Evolutionary conservation across 2,113 vertebrate genomes (phyloP).

Genomic region (Odontesthes bonariensis): DNA sequence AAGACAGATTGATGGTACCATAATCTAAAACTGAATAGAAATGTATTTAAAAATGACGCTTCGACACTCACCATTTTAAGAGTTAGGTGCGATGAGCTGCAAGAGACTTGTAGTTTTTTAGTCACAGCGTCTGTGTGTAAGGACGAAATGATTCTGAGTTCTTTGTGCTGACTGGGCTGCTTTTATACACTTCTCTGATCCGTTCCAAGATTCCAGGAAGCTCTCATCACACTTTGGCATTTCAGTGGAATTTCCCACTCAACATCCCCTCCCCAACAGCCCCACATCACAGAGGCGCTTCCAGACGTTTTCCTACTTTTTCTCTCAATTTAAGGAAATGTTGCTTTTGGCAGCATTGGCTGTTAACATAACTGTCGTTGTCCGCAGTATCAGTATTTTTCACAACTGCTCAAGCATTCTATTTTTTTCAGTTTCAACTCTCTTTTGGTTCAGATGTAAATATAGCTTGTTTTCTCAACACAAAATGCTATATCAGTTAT

Average conservation of each 20-base stretch:
- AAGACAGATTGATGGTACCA: not conserved
- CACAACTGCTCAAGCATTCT: no score
- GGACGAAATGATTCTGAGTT: slow-evolving; percentile 21
- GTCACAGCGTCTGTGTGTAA: slow-evolving; percentile 1
- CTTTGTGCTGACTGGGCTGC: not conserved
- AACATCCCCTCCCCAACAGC: not conserved
- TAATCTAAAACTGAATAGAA: not conserved
- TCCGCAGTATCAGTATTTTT: no score
- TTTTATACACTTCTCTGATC: slow-evolving; percentile 36
- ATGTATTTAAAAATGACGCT: not conserved
- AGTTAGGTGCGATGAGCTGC: not conserved
- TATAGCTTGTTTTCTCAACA: no score
- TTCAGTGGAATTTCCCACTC: slow-evolving; percentile 68
- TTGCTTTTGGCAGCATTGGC: no score
- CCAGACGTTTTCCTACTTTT: not conserved
- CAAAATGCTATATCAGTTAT: no score
- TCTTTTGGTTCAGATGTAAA: no score
- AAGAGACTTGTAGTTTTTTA: not conserved
- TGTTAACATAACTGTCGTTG: no score
- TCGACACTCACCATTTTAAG: slow-evolving; percentile 71
- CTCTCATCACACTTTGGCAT: not conserved
- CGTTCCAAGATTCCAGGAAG: slow-evolving; percentile 61
- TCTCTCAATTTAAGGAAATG: no score
- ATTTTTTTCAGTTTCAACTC: no score
- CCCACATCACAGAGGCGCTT: not conserved